phyloP scores from a whole-genome alignment of 2,888 invertebrate genomes.

The Trypoxylon attenuatum region DNA sequence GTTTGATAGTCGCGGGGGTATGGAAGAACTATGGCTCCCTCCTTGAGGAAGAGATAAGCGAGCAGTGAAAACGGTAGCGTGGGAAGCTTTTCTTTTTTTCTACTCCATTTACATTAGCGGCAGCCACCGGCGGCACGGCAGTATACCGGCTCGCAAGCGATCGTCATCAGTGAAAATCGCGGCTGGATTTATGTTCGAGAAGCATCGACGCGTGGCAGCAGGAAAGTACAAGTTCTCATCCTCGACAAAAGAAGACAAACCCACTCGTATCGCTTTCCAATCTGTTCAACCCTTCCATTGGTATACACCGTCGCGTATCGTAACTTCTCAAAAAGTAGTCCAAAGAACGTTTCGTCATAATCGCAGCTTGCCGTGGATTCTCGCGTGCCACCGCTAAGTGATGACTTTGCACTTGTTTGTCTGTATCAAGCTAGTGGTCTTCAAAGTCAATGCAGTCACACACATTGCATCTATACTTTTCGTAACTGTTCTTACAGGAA shows the following conservation, averaged over 20 bases:
- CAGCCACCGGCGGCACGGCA: not conserved
- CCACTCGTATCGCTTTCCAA: not conserved
- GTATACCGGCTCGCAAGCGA: not conserved
- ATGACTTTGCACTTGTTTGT: too few relatives aligned
- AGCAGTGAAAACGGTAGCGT: not conserved
- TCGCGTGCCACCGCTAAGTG: too few relatives aligned
- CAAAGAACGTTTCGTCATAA: too few relatives aligned
- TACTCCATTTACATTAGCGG: constrained; percentile 3
- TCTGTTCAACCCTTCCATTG: not conserved
- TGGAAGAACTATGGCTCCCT: not conserved
- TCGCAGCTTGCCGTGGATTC: too few relatives aligned
- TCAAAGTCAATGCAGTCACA: too few relatives aligned
- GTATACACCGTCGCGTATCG: too few relatives aligned
- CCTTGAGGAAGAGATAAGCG: not conserved
- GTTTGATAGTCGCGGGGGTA: not conserved
- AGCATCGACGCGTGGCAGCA: not conserved
- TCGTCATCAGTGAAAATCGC: constrained; percentile 2
- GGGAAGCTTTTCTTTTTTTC: not conserved
- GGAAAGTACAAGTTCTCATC: not conserved
- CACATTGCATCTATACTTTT: too few relatives aligned
- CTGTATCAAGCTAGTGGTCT: too few relatives aligned
- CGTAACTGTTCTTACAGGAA: too few relatives aligned
- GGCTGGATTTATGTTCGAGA: not conserved
- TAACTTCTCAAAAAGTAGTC: too few relatives aligned
- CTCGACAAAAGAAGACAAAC: not conserved